These are phyloP conservation scores for Agrilus planipennis DNA, from an alignment of 1,140 invertebrate genomes.

Conservation along the genomic window DNA sequence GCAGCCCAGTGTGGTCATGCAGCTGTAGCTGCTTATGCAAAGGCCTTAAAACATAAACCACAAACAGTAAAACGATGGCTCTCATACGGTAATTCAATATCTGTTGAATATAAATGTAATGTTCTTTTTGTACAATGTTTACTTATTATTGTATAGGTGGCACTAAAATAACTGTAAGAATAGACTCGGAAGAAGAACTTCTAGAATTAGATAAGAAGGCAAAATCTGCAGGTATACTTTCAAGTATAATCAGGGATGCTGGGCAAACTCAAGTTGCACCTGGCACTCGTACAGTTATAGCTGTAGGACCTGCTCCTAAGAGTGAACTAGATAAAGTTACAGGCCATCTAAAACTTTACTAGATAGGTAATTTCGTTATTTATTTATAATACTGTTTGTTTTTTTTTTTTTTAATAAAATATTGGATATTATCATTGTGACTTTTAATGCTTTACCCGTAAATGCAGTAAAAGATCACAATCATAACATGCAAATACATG, in stretches of 20 bases:
- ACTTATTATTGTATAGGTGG: too few relatives aligned
- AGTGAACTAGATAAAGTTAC: slow-evolving; percentile 68
- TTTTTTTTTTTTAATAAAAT: neutral
- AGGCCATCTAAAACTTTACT: slow-evolving; percentile 78
- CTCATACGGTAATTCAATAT: slow-evolving; percentile 39
- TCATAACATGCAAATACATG: too few relatives aligned
- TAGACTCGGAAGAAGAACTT: slow-evolving; percentile 55
- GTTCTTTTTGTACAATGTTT: neutral
- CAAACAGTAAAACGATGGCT: slow-evolving; percentile 62
- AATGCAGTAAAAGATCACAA: too few relatives aligned
- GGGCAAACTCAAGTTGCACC: slow-evolving; percentile 80
- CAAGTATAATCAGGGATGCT: slow-evolving; percentile 71
- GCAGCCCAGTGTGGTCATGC: slow-evolving; percentile 89
- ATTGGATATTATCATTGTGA: too few relatives aligned
- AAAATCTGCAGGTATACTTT: slow-evolving; percentile 51
- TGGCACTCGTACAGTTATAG: slow-evolving; percentile 79
- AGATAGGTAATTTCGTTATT: slow-evolving; percentile 20
- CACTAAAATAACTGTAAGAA: slow-evolving; percentile 37
- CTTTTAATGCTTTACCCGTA: too few relatives aligned
- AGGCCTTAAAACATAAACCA: slow-evolving; percentile 47
- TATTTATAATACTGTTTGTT: slow-evolving; percentile 5
- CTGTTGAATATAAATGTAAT: neutral
- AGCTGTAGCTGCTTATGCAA: slow-evolving; percentile 66
- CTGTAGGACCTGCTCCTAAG: slow-evolving; percentile 74
- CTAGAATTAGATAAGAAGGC: slow-evolving; percentile 54